Evolutionary conservation across 2,113 vertebrate species (phyloP), one percentile per base, ranked within the genome.

Genomic region (Ptilonorhynchus violaceus): DNA sequence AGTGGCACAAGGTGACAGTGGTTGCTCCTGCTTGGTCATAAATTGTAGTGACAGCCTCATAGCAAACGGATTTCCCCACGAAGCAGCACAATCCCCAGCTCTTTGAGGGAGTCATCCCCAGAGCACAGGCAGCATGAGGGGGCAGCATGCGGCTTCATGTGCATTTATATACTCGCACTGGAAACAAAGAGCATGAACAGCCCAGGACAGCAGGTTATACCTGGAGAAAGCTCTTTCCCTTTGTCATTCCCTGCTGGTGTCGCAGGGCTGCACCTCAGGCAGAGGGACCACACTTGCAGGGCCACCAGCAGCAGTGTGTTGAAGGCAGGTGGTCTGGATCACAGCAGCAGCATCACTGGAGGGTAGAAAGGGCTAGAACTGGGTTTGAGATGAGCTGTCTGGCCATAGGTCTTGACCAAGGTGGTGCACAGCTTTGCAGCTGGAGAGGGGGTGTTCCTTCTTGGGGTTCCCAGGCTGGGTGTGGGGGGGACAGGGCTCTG

Each of bases 21-120:
- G 35, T 70, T 94, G 85, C 85, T 84, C 27, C 79, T 83, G 93
- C 94, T 86, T 93, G 88, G 79, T 77, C 64, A 39, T 78, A 49
- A 93, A 24, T 37, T 69, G 63, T 74, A 78, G 73, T 10, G 39
- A 35, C 75, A 92, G 73, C 76, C 75, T 56, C 55, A 10, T 9
- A 41, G 60, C 63, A 44, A 89, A 81, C 80, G 76, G 64, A 47
- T 88, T 76, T 94, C 68, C 85, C 70, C 87, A 28, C 0, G 0
- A 72, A 95, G 70, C 81, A 93, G 84, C 53, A 21, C 0, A 6
- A 69, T 81, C 77, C 87, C 49, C 41, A 28, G 88, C 53, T 31
- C 85, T 66, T 72, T 1, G 4, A 62, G 82, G 75, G 53, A 31
- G 11, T 8, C 47, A 21, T 74, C 55, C 30, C 59, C 4, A 3